phyloP scores from a whole-genome alignment of 2,113 vertebrate genomes.

The Otus sunia region DNA sequence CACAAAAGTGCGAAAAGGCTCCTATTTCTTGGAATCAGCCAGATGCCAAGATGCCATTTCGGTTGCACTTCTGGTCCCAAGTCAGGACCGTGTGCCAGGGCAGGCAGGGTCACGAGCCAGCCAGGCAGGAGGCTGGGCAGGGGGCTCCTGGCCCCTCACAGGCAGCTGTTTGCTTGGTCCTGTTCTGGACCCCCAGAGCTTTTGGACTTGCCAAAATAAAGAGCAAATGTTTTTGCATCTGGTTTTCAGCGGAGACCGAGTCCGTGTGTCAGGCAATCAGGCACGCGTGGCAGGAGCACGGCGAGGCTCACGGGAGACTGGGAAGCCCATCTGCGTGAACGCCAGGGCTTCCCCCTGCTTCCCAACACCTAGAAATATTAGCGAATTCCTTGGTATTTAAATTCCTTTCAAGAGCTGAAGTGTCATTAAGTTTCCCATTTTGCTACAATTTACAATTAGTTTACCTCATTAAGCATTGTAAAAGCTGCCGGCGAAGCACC shows the following conservation, averaged over 20 bases:
- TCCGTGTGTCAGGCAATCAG: accelerated
- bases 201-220: not conserved
- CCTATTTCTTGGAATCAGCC: not conserved
- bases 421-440: conserved; percentile 60
- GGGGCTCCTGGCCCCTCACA: accelerated
- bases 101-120: not conserved
- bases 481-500: conserved; percentile 17
- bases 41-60: too few relatives aligned
- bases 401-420: conserved; percentile 47
- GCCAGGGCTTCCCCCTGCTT: accelerated
- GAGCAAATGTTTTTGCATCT: not conserved
- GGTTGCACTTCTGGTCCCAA: not conserved
- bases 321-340: not conserved
- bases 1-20: not conserved
- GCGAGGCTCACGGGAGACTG: accelerated
- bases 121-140: not conserved
- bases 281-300: accelerated
- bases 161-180: not conserved
- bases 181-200: not conserved
- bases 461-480: conserved; percentile 57
- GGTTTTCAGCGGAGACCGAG: not conserved
- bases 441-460: conserved; percentile 64
- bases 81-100: accelerated
- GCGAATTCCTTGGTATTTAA: not conserved
- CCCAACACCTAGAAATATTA: not conserved